Evolutionary conservation across 1,140 invertebrate species (phyloP), one percentile per base, ranked within the genome.

Genomic region (Lepidostoma basale): DNA sequence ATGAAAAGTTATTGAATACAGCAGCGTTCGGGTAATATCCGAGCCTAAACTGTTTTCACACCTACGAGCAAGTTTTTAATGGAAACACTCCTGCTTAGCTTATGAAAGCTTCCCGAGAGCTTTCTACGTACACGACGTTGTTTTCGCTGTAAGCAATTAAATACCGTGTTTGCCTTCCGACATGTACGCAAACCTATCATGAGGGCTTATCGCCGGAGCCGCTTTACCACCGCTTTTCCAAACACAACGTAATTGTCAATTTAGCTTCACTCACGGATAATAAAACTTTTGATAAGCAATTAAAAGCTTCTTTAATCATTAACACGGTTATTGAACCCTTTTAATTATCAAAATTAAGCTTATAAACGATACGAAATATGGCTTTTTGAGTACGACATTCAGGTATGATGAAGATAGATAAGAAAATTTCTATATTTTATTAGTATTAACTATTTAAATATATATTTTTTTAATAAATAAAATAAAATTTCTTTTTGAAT

Each of bases 81-180:
- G 49, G 49, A 54, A 54, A 54, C 49, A 54, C 49, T 54, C 45
- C 22, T 28, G 49, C 14, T 54, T 33, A 54, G 49, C 49, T 54
- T 54, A 49, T 49, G 23, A 23, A 49, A 49, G 45, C 45, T 49
- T 23, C 45, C 18, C 22, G 45, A 49, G 23, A 49, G 45, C 45
- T 12, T 54, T 28, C 54, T 20, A 12, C 33, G 5, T n/a, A 39
- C 30, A 20, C 54, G 62, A 23, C 33, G 67, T 36, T 64, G 67
- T 69, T 69, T 63, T 36, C 47, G 49, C 59, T 63, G 67, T 63
- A 58, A 69, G 67, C 60, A 69, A 69, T 69, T 69, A 69, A 69
- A 58, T 25, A 30, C 60, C n/a, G 49, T 68, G 66, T 68, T 68
- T 68, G 44, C 58, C 28, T 49, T 68, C 25, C 45, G 42, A 68